Base-by-base conservation (phyloP, 92 coral and sea anemone species). In the Phenganax stokvisi region DNA sequence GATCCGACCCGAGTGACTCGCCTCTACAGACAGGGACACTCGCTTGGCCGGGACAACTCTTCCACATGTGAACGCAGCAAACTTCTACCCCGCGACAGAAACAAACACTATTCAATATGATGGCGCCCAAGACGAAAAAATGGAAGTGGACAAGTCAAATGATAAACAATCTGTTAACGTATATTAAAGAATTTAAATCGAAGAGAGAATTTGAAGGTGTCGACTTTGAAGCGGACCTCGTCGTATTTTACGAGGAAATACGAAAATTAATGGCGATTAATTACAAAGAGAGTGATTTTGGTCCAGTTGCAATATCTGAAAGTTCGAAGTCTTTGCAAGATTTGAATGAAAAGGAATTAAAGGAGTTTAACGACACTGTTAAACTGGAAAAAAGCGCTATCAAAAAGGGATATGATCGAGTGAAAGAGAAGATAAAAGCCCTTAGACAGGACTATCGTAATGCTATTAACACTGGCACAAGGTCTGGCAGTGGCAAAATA, bases 401-500 rank as follows among this genome's bases (percentile, higher is more conserved):
- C 12, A 81, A 81, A 56, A 56, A 30, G 29, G 77, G 85, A n/a
- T 81, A 81, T 57, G 85, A 81, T 27, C 75, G 85, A 54, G 74
- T 73, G 0, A 82, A 58, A 66, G 65, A 77, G 25, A 82, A 82
- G 60, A 76, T 82, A 37, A 82, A 82, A 70, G 60, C 74, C 44
- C 72, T 82, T 58, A 62, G 85, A 54, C 56, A 55, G 29, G 61
- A 71, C 55, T 82, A 70, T 70, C 85, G 74, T 27, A 73, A 57
- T 37, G 85, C 85, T 56, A 80, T 82, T 6, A 28, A 61, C 56
- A 64, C 44, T 30, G 71, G 71, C 20, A 82, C 85, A 30, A 74
- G 80, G 59, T 71, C 79, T 17, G 79, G 85, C 56, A 82, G 85
- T 72, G 80, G 85, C 55, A 68, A 72, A 82, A 71, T 71, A 8